Conservation (phyloP, 2,113 vertebrate genomes). For the Xenopus borealis region DNA sequence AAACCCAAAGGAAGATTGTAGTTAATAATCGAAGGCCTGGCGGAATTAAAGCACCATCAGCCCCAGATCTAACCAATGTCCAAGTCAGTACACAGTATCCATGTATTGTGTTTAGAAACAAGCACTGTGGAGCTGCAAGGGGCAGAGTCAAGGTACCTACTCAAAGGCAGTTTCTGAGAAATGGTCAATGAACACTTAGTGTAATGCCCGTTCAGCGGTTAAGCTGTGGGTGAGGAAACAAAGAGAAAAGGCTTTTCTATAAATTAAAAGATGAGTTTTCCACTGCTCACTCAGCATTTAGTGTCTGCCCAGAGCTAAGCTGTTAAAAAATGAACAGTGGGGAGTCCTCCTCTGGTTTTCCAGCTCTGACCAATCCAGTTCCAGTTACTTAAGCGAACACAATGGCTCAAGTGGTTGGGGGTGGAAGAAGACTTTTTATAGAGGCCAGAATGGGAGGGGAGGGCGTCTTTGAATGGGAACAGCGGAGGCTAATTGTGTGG, state of each 20-base stretch:
- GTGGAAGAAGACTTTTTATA: conserved; percentile 28
- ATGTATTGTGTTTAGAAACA: no score
- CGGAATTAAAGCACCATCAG: no score
- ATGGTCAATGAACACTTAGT: no score
- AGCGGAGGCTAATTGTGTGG: conserved; percentile 71
- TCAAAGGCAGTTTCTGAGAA: no score
- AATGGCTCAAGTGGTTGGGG: conserved; percentile 48
- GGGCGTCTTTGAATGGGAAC: conserved; percentile 62
- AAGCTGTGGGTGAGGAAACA: conserved; percentile 3
- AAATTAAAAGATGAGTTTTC: conserved; percentile 50
- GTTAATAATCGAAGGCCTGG: no score
- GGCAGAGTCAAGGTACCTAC: no score
- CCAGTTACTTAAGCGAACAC: conserved; percentile 49
- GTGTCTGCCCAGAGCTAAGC: conserved; percentile 42
- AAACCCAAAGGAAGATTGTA: no score
- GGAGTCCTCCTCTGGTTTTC: conserved; percentile 46
- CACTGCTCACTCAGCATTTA: conserved; percentile 8
- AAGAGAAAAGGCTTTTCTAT: conserved; percentile 36
- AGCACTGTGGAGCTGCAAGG: no score
- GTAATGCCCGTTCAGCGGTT: background rate
- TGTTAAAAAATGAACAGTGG: conserved; percentile 48
- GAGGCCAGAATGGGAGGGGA: conserved; percentile 38
- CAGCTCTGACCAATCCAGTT: conserved; percentile 41
- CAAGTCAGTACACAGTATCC: no score
- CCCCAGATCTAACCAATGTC: no score